A percentile compares a stretch with the other conserved stretches of the same genome.
Conservation (phyloP, 2,888 invertebrate genomes). For the Tetheella fluctuosa region DNA sequence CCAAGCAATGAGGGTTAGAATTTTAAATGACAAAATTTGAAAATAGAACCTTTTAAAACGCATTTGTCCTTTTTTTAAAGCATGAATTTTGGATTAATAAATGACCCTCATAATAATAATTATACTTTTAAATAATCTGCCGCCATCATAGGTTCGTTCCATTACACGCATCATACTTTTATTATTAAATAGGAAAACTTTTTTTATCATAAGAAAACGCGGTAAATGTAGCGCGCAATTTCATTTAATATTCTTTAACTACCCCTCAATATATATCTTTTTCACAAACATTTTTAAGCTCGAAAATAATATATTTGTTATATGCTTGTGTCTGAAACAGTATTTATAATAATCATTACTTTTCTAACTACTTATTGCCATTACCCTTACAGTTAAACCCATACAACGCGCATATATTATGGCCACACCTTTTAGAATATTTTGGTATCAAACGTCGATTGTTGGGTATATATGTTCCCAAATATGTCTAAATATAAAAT, state of each 20-base stretch:
- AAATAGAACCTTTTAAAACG: neutral
- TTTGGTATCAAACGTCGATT: neutral
- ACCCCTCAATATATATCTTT: slow-evolving; percentile 2
- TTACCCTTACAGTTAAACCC: neutral
- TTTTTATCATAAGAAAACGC: slow-evolving; percentile 7
- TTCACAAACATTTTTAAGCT: slow-evolving; percentile 1
- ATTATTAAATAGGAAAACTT: slow-evolving; percentile 6
- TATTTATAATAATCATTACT: neutral
- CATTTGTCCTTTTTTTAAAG: neutral
- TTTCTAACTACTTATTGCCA: neutral
- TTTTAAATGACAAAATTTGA: neutral
- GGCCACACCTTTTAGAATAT: neutral
- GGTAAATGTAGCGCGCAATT: slow-evolving; percentile 8
- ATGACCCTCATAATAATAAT: neutral
- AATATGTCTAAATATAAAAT: neutral
- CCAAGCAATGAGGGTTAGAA: slow-evolving; percentile 22
- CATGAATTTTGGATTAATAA: neutral
- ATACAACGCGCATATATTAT: neutral
- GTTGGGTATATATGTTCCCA: neutral
- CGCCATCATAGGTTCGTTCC: neutral
- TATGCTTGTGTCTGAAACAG: neutral
- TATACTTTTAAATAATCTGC: neutral
- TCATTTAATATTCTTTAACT: neutral
- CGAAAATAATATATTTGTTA: neutral
- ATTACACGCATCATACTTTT: neutral